Conservation (phyloP, 2,888 invertebrate species). For the Ellobium chinense region DNA sequence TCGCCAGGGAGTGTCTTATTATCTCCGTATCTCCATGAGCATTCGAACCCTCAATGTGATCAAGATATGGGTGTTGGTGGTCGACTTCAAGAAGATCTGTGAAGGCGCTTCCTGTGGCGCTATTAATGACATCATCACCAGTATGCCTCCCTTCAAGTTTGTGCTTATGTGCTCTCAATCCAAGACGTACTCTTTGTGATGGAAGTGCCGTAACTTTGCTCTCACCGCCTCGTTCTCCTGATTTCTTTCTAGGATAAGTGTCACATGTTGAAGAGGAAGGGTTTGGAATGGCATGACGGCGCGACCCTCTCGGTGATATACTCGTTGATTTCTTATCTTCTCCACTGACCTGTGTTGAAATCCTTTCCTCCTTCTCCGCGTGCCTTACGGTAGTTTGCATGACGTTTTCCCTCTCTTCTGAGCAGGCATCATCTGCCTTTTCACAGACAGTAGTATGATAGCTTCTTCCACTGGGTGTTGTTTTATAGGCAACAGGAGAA, state of each 20-base stretch:
- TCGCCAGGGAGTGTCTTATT: neutral
- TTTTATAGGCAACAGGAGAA: too few species aligned
- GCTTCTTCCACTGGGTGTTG: too few species aligned
- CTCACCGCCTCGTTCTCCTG: neutral
- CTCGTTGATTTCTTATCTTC: neutral
- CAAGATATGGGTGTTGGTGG: neutral
- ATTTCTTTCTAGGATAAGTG: neutral
- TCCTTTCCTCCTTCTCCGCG: neutral
- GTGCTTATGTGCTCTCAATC: neutral
- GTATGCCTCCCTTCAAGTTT: neutral
- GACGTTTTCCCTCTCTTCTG: neutral
- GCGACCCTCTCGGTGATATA: neutral
- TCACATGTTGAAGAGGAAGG: neutral
- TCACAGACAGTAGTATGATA: too few species aligned
- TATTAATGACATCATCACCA: neutral
- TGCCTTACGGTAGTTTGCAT: too few species aligned
- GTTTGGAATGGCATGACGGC: neutral
- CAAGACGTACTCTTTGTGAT: neutral
- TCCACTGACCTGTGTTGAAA: neutral
- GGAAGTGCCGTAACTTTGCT: neutral
- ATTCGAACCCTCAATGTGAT: neutral
- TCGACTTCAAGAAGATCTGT: neutral
- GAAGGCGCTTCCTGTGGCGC: neutral
- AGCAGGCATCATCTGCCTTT: neutral
- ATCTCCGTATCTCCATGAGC: slow-evolving; percentile 9